Base-by-base conservation (phyloP, 1,140 invertebrate species). In the Yoshiicerus persimilis region DNA sequence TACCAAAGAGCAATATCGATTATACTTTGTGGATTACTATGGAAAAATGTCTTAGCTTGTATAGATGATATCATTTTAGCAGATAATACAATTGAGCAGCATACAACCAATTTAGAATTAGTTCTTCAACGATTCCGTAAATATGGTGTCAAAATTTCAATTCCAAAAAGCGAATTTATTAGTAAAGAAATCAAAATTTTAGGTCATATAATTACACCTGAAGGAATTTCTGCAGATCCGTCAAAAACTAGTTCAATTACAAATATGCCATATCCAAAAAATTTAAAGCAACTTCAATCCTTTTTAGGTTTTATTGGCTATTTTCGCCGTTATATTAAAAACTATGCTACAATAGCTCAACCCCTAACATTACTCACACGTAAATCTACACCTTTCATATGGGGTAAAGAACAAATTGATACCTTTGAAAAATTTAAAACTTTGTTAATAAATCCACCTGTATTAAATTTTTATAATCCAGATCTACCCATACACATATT, bases 261-360 rank as follows among this genome's bases (percentile, higher is more conserved):
- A 23, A 80, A 90, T 11, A 92, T 90, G 88, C 91, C 90, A 9
- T 30, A 32, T 2, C 92, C 92, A 0, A 90, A 70, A 10, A 92
- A 91, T 41, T 88, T 91, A 9, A 92, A 91, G 83, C 90, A 93
- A 80, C 85, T 93, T 10, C 91, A 91, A 89, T 90, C 92, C 34
- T 93, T 93, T 89, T 88, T 94, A 38, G 93, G 92, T 4, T 83
- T 93, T 4, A 88, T 92, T 2, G 92, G 93, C 36, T 93, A 92
- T 89, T 92, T 93, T 86, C 88, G 92, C 5, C 90, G 92, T 88
- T 94, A 92, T 91, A 91, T 92, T 0, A 86, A 88, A 20, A 70
- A 90, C 41, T 92, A 91, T 77, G 38, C 91, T 13, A 41, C 70
- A 10, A 85, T 90, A 23, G 86, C 90, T 1, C 38, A 23, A 16